Percentiles rank a stretch among this genome's conserved stretches.
Evolutionary conservation across 2,888 invertebrate genomes (phyloP).

Genomic region (Orchestes rusci): DNA sequence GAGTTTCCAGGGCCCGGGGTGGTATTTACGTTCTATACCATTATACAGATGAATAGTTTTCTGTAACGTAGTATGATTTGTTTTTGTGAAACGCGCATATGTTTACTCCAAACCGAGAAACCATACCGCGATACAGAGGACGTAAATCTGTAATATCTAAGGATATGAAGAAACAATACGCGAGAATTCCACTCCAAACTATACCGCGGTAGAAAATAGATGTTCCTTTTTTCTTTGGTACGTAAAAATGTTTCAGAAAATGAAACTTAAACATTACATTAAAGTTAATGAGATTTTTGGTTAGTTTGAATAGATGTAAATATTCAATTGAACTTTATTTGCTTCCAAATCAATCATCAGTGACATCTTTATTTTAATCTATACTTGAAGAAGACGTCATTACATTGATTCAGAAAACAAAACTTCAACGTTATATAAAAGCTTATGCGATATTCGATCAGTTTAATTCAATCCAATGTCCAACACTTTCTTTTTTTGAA

Average conservation of each 20-base stretch:
- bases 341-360: too few relatives aligned
- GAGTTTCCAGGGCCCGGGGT: too few relatives aligned
- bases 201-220: slow-evolving; percentile 1
- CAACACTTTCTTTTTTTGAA: slow-evolving; percentile 8
- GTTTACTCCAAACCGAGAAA: slow-evolving; percentile 1
- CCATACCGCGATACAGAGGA: slow-evolving; percentile 3
- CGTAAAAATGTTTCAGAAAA: neutral
- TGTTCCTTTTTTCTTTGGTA: neutral
- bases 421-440: slow-evolving; percentile 10
- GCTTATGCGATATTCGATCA: slow-evolving; percentile 9
- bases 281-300: too few relatives aligned
- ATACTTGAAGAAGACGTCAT: too few relatives aligned
- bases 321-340: too few relatives aligned
- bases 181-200: neutral
- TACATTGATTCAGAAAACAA: slow-evolving; percentile 9
- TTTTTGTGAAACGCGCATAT: slow-evolving; percentile 2
- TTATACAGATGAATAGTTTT: neutral
- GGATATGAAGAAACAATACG: neutral
- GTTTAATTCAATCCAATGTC: slow-evolving; percentile 6
- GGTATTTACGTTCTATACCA: neutral
- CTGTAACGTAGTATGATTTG: slow-evolving; percentile 1
- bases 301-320: too few relatives aligned
- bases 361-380: too few relatives aligned
- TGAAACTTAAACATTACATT: too few relatives aligned
- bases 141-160: slow-evolving; percentile 2